Conservation (phyloP, 1,140 invertebrate genomes). For the Lamellibrachia luymesi region DNA sequence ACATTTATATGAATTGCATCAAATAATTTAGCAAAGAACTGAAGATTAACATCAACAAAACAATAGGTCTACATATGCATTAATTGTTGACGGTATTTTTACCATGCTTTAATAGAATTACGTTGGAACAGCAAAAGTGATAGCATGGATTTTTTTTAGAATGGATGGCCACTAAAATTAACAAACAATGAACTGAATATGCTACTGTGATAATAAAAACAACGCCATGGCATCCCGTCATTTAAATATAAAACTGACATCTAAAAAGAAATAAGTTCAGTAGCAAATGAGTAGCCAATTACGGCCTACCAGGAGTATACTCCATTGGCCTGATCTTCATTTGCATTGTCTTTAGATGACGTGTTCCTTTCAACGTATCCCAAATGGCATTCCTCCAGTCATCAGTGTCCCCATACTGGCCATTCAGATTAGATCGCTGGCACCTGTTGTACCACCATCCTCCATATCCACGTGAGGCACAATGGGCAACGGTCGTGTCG, state of each 20-base stretch:
- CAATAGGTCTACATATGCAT: too few species aligned
- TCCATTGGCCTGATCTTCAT: constrained; percentile 12
- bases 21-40: too few species aligned
- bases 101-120: too few species aligned
- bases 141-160: too few species aligned
- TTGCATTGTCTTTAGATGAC: background rate
- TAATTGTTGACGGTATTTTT: too few species aligned
- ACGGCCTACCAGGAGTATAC: background rate
- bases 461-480: background rate
- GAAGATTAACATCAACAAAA: too few species aligned
- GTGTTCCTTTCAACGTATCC: background rate
- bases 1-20: too few species aligned
- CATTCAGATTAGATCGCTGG: constrained; percentile 10
- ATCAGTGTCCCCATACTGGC: background rate
- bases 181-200: too few species aligned
- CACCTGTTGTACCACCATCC: constrained; percentile 12
- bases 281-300: background rate
- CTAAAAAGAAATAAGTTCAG: background rate
- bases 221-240: background rate
- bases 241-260: background rate
- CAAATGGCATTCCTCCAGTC: background rate
- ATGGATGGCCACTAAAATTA: too few species aligned
- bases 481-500: background rate
- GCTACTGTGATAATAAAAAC: too few species aligned
- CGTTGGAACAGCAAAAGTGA: too few species aligned